These are phyloP conservation scores for Setipinna tenuifilis DNA, from an alignment of 2,797 vertebrate species.

Conservation along the genomic window DNA sequence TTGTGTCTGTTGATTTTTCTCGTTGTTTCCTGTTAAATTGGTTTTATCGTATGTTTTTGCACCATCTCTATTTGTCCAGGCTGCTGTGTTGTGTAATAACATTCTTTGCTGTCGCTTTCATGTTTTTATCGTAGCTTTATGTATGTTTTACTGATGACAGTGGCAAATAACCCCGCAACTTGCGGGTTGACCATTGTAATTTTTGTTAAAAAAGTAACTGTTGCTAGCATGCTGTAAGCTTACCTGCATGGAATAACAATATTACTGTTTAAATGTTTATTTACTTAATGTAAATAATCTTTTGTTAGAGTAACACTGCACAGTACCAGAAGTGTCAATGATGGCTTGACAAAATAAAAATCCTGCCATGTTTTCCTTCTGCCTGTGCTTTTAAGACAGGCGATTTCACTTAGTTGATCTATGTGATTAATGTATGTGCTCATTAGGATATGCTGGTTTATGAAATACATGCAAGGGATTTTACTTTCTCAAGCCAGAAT, in stretches of 20 bases:
- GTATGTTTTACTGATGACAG: neutral
- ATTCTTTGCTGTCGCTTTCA: neutral
- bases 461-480: too few species aligned
- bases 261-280: neutral
- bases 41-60: neutral
- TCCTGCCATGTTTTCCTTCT: too few species aligned
- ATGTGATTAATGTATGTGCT: too few species aligned
- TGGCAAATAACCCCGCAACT: neutral
- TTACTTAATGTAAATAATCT: too few species aligned
- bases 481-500: too few species aligned
- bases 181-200: neutral
- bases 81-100: conserved; percentile 1
- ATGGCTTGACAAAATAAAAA: too few species aligned
- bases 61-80: neutral
- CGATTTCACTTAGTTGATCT: too few species aligned
- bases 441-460: too few species aligned
- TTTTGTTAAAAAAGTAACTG: neutral
- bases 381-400: too few species aligned
- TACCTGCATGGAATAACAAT: neutral
- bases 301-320: too few species aligned
- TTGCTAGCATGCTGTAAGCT: neutral
- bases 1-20: neutral
- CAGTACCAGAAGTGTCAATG: too few species aligned
- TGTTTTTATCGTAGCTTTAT: neutral
- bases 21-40: neutral